Evolutionary conservation across 2,888 invertebrate species (phyloP).

Genomic region (Erynnis tages): DNA sequence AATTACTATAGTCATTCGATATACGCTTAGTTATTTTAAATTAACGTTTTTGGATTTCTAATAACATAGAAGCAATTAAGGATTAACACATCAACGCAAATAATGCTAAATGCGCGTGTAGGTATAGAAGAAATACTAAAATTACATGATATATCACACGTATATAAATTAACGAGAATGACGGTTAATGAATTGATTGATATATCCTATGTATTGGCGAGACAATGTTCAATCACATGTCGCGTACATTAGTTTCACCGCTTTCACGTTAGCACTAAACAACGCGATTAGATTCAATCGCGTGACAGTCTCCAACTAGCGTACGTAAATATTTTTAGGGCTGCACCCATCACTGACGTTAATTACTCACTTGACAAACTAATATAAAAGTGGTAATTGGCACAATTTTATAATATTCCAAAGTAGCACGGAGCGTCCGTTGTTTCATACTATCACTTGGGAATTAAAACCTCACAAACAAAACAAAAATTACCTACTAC

Average conservation of each 20-base stretch:
- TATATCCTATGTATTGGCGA: slow-evolving; percentile 4
- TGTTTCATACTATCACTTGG: too few relatives aligned
- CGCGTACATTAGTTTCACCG: slow-evolving; percentile 23
- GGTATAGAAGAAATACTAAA: not conserved
- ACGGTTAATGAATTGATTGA: not conserved
- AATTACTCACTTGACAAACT: slow-evolving; percentile 20
- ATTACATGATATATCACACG: too few relatives aligned
- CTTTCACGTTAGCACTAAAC: slow-evolving; percentile 19
- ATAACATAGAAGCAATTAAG: too few relatives aligned
- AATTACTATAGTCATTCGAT: too few relatives aligned
- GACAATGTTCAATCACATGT: slow-evolving; percentile 18
- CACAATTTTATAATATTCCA: not conserved
- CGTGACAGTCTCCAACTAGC: slow-evolving; percentile 19
- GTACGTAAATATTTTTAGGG: slow-evolving; percentile 14
- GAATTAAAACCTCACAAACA: too few relatives aligned
- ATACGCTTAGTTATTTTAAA: too few relatives aligned
- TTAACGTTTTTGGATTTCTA: too few relatives aligned
- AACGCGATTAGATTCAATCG: slow-evolving; percentile 11
- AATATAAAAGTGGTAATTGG: slow-evolving; percentile 15
- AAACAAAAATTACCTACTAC: too few relatives aligned
- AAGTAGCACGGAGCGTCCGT: too few relatives aligned
- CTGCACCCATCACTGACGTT: slow-evolving; percentile 15
- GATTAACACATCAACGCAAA: too few relatives aligned
- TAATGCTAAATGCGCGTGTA: too few relatives aligned
- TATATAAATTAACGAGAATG: not conserved